phyloP scores from a whole-genome alignment of 2,888 invertebrate species.

The Eristalis arbustorum region DNA sequence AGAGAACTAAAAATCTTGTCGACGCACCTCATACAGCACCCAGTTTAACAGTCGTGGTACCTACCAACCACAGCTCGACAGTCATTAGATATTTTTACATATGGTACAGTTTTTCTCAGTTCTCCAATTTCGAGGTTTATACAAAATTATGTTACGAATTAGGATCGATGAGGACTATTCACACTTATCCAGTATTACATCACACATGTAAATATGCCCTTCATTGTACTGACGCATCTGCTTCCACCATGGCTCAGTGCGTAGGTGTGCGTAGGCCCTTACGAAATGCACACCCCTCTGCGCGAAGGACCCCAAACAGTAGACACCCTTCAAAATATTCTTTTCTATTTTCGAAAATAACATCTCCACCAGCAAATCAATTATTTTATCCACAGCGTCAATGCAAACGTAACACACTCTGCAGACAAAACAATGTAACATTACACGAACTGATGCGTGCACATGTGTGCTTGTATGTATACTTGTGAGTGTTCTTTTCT shows the following conservation, averaged over 20 bases:
- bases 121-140: not conserved
- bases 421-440: constrained; percentile 34
- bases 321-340: constrained; percentile 12
- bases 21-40: no score
- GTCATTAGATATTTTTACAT: no score
- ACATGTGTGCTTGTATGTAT: not conserved
- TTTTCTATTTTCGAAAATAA: constrained; percentile 9
- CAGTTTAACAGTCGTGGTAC: no score
- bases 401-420: not conserved
- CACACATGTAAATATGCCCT: not conserved
- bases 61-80: no score
- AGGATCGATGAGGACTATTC: not conserved
- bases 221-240: not conserved
- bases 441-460: not conserved
- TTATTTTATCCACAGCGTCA: not conserved
- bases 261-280: not conserved
- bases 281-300: not conserved
- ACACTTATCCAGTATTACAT: not conserved
- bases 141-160: not conserved
- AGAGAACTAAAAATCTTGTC: no score
- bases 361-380: constrained; percentile 11
- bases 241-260: not conserved
- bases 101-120: no score
- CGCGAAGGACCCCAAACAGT: not conserved
- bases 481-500: constrained; percentile 13